A percentile compares a stretch with the other conserved stretches of the same genome.
phyloP scores from a whole-genome alignment of 2,888 invertebrate genomes.

The Spodoptera littoralis region DNA sequence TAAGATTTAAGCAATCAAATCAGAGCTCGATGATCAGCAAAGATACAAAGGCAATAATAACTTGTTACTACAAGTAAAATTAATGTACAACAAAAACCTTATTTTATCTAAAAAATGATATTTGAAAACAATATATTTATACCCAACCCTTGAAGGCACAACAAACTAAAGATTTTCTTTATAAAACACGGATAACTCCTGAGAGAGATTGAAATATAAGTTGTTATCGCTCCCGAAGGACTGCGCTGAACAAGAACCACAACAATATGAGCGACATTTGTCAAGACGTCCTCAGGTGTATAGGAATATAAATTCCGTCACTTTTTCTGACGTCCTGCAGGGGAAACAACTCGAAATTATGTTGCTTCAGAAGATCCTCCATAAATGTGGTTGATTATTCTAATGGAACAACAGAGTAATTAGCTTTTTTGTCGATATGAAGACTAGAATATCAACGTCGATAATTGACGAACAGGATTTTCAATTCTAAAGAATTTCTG shows the following conservation, averaged over 20 bases:
- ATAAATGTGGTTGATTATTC: no score
- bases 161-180: background rate
- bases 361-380: no score
- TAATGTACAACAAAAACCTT: conserved; percentile 2
- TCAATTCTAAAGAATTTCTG: no score
- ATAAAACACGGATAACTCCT: conserved; percentile 2
- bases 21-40: no score
- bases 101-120: conserved; percentile 1
- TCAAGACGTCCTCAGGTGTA: conserved; percentile 15
- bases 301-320: background rate
- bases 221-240: conserved; percentile 7
- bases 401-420: no score
- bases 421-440: no score
- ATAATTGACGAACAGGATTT: no score
- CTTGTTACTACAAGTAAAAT: conserved; percentile 10
- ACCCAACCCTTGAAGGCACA: background rate
- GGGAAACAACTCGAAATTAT: background rate
- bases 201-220: conserved; percentile 14
- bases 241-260: conserved; percentile 1
- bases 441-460: no score
- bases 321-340: background rate
- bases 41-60: no score
- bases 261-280: conserved; percentile 21
- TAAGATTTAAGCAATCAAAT: no score
- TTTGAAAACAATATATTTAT: background rate